Conservation (phyloP, 2,113 vertebrate species). For the Cygnus atratus region DNA sequence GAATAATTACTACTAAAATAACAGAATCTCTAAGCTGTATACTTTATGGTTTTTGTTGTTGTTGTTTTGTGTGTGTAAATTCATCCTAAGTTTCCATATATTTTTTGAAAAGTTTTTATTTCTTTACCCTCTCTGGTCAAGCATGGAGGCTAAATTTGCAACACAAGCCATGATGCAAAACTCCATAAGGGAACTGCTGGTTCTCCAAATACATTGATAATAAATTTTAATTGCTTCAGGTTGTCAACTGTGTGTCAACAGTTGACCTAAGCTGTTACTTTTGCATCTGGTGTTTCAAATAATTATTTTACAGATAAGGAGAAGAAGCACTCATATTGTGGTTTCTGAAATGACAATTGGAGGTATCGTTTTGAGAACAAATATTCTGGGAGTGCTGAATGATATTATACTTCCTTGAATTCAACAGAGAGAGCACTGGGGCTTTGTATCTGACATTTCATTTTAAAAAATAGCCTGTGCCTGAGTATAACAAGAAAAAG, state of each 20-base stretch:
- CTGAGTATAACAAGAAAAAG: neutral
- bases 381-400: neutral
- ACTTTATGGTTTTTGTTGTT: neutral
- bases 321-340: neutral
- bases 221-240: conserved; percentile 26
- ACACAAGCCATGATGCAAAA: neutral
- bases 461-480: neutral
- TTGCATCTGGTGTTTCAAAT: neutral
- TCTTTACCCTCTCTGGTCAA: neutral
- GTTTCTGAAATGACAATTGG: neutral
- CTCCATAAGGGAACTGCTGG: neutral
- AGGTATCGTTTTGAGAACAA: neutral
- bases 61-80: neutral
- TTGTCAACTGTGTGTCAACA: neutral
- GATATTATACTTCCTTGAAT: neutral
- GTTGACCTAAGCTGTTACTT: neutral
- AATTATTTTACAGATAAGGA: neutral
- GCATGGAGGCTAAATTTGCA: neutral
- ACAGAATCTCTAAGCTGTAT: neutral
- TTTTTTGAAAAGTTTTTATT: neutral
- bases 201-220: neutral
- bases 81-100: neutral
- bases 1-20: neutral
- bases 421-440: neutral
- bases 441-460: neutral